Conservation (phyloP, 1,140 invertebrate genomes). For the Apis dorsata region DNA sequence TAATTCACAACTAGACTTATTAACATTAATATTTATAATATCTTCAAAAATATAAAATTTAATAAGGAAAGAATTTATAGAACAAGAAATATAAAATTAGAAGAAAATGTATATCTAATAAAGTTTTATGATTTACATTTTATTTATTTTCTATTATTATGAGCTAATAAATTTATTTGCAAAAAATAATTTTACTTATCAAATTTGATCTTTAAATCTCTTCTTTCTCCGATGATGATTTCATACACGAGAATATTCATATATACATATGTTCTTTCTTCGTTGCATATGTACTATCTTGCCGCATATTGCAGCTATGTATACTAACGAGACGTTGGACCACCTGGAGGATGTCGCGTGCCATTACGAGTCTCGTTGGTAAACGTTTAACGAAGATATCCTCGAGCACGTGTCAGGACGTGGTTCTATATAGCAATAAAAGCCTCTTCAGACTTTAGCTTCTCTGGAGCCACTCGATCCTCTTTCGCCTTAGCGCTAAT, state of each 20-base stretch:
- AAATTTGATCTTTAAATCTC: neutral
- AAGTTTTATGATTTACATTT: too few species aligned
- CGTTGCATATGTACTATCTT: neutral
- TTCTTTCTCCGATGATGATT: too few species aligned
- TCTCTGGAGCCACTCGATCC: slow-evolving; percentile 52
- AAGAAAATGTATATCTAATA: too few species aligned
- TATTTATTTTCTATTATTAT: too few species aligned
- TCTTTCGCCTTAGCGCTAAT: slow-evolving; percentile 44
- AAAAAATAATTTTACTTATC: neutral
- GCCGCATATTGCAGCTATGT: slow-evolving; percentile 33
- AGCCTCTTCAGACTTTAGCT: slow-evolving; percentile 48
- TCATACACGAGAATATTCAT: too few species aligned
- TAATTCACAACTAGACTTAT: too few species aligned
- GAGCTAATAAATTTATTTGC: too few species aligned
- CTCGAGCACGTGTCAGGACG: slow-evolving; percentile 57
- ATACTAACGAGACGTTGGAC: slow-evolving; percentile 39
- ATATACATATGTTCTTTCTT: too few species aligned
- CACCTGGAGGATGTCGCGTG: slow-evolving; percentile 68
- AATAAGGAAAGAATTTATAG: too few species aligned
- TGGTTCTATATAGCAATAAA: slow-evolving; percentile 55
- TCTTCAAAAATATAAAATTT: too few species aligned
- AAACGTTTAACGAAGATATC: slow-evolving; percentile 67
- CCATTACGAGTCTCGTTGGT: slow-evolving; percentile 64
- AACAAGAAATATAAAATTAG: too few species aligned
- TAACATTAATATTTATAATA: too few species aligned